A percentile compares a stretch with the other conserved stretches of the same genome.
Evolutionary conservation across 2,888 invertebrate species (phyloP).

Genomic region (Athripsodes cinereus): DNA sequence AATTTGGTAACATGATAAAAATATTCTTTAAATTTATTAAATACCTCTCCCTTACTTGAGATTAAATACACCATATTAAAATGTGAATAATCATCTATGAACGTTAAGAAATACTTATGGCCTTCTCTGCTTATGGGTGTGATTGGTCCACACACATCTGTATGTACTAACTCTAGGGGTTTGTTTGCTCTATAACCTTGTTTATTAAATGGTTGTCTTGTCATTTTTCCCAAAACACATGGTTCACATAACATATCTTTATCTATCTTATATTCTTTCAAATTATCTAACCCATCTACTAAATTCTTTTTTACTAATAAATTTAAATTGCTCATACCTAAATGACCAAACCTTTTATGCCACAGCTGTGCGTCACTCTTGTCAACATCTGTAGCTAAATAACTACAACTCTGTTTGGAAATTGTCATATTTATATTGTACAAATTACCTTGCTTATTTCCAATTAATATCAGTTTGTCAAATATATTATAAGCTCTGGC

Average conservation of each 20-base stretch:
- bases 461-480: not conserved
- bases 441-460: not conserved
- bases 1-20: too few relatives aligned
- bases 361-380: not conserved
- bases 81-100: too few relatives aligned
- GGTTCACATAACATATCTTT: not conserved
- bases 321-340: not conserved
- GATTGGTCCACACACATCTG: too few relatives aligned
- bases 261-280: not conserved
- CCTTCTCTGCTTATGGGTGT: too few relatives aligned
- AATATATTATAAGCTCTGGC: not conserved
- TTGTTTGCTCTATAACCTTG: too few relatives aligned
- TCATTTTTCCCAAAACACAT: too few relatives aligned
- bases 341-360: not conserved
- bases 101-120: too few relatives aligned
- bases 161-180: too few relatives aligned
- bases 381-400: not conserved
- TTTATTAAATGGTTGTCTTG: too few relatives aligned
- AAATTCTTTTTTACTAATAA: not conserved
- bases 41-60: too few relatives aligned
- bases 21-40: too few relatives aligned
- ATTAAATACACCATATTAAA: too few relatives aligned
- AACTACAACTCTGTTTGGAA: not conserved
- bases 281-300: not conserved
- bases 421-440: not conserved